Evolutionary conservation across 2,888 invertebrate genomes (phyloP).

Genomic region (Nomada flava): DNA sequence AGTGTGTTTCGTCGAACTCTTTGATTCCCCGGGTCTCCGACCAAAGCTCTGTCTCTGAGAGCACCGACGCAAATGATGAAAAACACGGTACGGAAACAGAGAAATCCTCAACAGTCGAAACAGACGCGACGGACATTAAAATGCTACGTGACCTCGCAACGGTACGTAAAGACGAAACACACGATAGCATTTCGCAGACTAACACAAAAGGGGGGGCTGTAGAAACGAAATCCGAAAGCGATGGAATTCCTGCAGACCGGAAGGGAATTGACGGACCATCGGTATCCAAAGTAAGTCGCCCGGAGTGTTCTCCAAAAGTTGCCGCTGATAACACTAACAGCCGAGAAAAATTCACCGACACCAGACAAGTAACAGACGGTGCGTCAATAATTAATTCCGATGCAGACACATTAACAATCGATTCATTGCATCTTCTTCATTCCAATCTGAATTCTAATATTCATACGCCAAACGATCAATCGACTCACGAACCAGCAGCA

Average conservation of each 20-base stretch:
- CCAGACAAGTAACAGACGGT: neutral
- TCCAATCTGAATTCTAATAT: neutral
- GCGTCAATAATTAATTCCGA: neutral
- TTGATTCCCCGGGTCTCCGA: neutral
- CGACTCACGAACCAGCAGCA: slow-evolving; percentile 13
- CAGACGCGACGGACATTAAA: slow-evolving; percentile 49
- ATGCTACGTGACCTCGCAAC: slow-evolving; percentile 54
- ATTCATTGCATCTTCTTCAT: slow-evolving; percentile 31
- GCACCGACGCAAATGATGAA: neutral
- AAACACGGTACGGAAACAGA: neutral
- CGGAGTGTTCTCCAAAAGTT: slow-evolving; percentile 27
- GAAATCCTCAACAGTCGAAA: slow-evolving; percentile 20
- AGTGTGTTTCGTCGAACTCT: neutral
- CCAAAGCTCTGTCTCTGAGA: neutral
- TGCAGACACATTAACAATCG: neutral
- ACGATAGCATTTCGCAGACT: slow-evolving; percentile 32
- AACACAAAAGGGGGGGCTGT: slow-evolving; percentile 30
- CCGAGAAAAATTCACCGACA: neutral
- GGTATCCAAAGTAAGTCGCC: slow-evolving; percentile 33
- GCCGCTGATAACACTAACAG: slow-evolving; percentile 11
- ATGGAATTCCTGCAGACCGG: slow-evolving; percentile 10
- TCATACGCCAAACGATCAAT: neutral
- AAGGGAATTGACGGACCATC: neutral
- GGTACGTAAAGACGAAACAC: slow-evolving; percentile 60
- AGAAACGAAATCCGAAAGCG: slow-evolving; percentile 18